Base-by-base conservation (phyloP, 2,113 vertebrate genomes). In the Paraplagusia blochii region DNA sequence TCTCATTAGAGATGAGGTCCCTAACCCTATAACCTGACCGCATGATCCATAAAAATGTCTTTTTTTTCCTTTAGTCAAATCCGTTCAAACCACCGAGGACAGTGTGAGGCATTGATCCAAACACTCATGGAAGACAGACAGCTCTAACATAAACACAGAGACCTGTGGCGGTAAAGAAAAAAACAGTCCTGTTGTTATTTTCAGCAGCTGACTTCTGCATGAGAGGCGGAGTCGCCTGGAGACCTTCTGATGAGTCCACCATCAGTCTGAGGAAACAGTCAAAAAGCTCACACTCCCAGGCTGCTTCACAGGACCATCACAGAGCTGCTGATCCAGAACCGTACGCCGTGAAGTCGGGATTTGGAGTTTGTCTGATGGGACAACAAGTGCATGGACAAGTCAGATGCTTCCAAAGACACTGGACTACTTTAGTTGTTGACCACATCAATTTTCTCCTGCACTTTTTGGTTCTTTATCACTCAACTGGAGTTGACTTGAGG, bases 181-280 rank as follows among this genome's bases (percentile, higher is more conserved):
- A 9, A 11, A 11, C 36, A 39, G 11, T 39, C 36, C 11, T 40
- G 38, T 13, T 40, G 11, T 11, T 40, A 5, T 38, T 9, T 38
- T 9, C 39, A 46, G 45, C 66, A 60, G 46, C 60, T 68, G 55
- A 72, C 45, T 46, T 15, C 18, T 38, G 18, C 15, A 10, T 50
- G 56, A 52, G 59, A 72, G 84, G 84, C 75, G 84, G 79, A 82
- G 77, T 58, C 63, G 40, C 39, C 35, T 7, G 58, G 42, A 44
- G 45, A 17, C 9, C n/a, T 1, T 9, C 10, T 42, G 15, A 42
- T 48, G 33, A 29, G 42, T 29, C 1, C 39, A 49, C 46, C 73
- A 84, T 67, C 53, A 50, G 43, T 57, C 11, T 11, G 54, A 55
- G 19, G 63, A 57, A 48, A 17, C 36, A 47, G 35, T 53, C 35